Base-by-base conservation (phyloP, 2,113 vertebrate genomes). In the Chionodraco myersi region DNA sequence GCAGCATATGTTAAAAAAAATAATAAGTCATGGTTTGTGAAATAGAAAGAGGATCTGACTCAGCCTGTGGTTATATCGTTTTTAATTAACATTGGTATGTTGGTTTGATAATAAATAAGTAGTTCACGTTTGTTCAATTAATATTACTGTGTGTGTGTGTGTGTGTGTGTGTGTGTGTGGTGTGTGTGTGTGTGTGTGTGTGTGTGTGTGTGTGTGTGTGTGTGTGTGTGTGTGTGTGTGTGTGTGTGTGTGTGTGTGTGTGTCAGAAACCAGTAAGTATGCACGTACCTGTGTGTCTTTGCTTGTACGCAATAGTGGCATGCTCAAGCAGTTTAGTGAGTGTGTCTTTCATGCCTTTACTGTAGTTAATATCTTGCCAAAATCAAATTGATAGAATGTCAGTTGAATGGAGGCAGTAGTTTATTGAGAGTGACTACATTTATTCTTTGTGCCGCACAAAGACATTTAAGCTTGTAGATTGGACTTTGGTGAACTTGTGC, bases 351-450 rank as follows among this genome's bases (percentile, higher is more conserved):
- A 58, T 68, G 34, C 74, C 21, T 30, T 79, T 18, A 71, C 52
- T 21, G 34, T 57, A 63, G 48, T 52, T 57, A 3, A 23, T 80
- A 61, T 64, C 18, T 61, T 64, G 64, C 57, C 41, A 56, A 66
- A 52, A 54, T 36, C 16, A 74, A 59, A 41, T 3, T 8, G 5
- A 54, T 21, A 58, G 41, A 71, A 76, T 76, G 69, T 77, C 1
- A 68, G 41, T 66, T 75, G 72, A 80, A 74, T 47, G 21, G 57
- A 75, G 12, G 14, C 30, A 58, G 56, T 44, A 77, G 36, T 56
- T 72, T 77, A 65, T 14, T 88, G 49, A 59, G 52, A 8, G 34
- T 15, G 30, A 73, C 23, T 56, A 63, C 53, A 73, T 64, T 65
- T 41, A 41, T 41, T 70, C 30, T 67, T 36, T 66, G 14, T n/a